Conservation (phyloP, 2,113 vertebrate species). For the Nipponia nippon region DNA sequence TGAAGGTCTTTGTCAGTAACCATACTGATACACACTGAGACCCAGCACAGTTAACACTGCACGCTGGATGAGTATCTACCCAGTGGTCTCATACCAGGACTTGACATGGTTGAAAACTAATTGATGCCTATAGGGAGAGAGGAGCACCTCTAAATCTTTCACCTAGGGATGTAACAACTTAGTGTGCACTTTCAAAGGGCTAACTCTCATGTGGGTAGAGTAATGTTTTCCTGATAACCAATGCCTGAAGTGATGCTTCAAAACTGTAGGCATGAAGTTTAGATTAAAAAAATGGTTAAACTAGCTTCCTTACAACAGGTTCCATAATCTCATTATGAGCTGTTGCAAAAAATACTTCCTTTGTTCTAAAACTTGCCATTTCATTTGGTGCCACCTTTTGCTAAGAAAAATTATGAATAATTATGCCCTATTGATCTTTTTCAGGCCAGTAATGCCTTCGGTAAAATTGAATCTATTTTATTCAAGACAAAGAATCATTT, state of each 20-base stretch:
- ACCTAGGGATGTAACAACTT: neutral
- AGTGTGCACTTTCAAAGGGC: neutral
- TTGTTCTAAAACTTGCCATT: neutral
- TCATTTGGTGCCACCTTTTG: neutral
- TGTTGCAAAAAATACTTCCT: neutral
- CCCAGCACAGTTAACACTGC: neutral
- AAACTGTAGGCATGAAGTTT: neutral
- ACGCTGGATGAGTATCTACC: neutral
- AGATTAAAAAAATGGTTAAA: neutral
- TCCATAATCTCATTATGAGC: neutral
- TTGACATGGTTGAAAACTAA: neutral
- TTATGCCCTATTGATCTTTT: neutral
- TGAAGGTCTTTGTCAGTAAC: neutral
- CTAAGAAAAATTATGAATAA: neutral
- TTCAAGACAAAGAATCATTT: neutral
- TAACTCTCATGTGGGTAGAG: neutral
- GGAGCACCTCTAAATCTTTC: neutral
- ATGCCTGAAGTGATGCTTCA: neutral
- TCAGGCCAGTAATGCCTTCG: neutral
- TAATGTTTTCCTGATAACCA: neutral
- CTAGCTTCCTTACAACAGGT: neutral
- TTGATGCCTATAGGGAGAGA: neutral
- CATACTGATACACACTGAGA: neutral
- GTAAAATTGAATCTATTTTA: neutral
- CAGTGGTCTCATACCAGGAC: neutral